Evolutionary conservation across 2,113 vertebrate genomes (phyloP).

Genomic region (Rhea americana): DNA sequence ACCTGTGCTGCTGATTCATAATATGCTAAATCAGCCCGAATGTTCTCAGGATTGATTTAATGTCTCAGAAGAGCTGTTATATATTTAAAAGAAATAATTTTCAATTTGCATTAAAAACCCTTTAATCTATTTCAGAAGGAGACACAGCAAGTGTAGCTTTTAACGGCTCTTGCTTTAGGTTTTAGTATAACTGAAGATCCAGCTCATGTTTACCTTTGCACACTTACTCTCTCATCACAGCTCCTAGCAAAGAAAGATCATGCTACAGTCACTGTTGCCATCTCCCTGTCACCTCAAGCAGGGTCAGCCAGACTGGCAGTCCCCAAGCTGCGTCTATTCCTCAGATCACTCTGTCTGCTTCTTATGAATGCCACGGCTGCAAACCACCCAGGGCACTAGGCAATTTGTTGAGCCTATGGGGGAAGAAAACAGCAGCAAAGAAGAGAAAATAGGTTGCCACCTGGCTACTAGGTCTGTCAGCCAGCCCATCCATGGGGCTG

Average conservation of each 20-base stretch:
- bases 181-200: not conserved
- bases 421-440: not conserved
- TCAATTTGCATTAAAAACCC: not conserved
- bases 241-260: not conserved
- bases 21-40: not conserved
- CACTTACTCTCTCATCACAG: not conserved
- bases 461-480: not conserved
- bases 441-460: not conserved
- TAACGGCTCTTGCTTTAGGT: not conserved
- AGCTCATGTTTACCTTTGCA: not conserved
- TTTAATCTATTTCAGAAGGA: not conserved
- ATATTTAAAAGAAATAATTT: not conserved
- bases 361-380: not conserved
- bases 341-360: not conserved
- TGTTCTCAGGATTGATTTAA: not conserved
- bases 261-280: not conserved
- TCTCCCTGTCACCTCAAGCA: not conserved
- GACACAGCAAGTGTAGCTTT: not conserved
- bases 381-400: not conserved
- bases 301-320: not conserved
- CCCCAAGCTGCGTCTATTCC: not conserved
- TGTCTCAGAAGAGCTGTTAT: not conserved
- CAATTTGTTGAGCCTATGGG: not conserved
- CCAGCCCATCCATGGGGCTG: not conserved
- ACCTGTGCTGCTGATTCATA: too few relatives aligned